phyloP scores from a whole-genome alignment of 2,888 invertebrate genomes.

The Anodontia alba region DNA sequence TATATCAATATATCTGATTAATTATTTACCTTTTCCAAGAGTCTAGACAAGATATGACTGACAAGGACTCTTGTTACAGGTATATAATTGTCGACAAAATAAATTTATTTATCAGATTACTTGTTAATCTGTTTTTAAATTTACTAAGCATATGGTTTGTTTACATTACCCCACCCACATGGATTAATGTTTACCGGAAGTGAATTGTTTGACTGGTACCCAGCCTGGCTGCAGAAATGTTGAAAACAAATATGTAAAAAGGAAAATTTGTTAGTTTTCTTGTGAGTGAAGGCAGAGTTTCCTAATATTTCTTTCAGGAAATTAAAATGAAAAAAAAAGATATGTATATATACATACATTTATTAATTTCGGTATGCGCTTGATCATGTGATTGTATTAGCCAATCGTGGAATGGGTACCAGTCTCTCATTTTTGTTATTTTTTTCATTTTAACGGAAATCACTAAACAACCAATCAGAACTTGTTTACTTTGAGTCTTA shows the following conservation, averaged over 20 bases:
- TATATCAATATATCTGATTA: too few relatives aligned
- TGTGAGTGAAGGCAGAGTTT: too few relatives aligned
- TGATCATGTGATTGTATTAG: too few relatives aligned
- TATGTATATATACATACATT: too few relatives aligned
- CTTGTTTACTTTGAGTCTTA: not conserved
- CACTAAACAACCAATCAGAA: not conserved
- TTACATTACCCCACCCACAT: not conserved
- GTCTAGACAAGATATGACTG: too few relatives aligned
- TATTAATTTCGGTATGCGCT: too few relatives aligned
- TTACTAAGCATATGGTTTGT: not conserved
- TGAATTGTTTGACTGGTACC: not conserved
- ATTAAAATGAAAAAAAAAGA: not conserved
- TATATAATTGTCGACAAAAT: too few relatives aligned
- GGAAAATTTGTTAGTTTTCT: too few relatives aligned
- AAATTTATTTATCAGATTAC: too few relatives aligned
- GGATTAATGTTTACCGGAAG: not conserved
- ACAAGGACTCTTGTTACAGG: too few relatives aligned
- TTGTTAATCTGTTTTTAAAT: slow-evolving; percentile 10
- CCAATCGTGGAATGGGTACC: not conserved
- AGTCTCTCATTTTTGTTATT: not conserved
- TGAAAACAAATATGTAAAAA: not conserved
- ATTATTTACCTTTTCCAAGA: too few relatives aligned
- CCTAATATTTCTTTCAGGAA: not conserved
- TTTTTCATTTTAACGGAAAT: not conserved
- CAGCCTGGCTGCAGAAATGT: not conserved